Conservation (phyloP, 2,113 vertebrate species). For the Perccottus glenii region DNA sequence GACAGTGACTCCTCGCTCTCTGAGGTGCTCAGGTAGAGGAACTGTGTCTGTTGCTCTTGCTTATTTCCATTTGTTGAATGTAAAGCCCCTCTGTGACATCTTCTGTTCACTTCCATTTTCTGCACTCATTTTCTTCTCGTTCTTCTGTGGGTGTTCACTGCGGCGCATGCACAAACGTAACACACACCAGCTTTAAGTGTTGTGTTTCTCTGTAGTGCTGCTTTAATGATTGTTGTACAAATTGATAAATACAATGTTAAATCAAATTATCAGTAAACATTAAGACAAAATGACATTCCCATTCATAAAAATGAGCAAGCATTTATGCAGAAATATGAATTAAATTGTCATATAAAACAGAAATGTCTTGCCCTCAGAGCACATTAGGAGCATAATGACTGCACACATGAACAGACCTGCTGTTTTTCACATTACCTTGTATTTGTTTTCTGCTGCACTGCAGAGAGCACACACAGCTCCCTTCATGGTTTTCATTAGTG, state of each 20-base stretch:
- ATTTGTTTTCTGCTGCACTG: slow-evolving; percentile 42
- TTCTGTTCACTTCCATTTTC: slow-evolving; percentile 24
- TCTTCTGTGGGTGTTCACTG: slow-evolving; percentile 22
- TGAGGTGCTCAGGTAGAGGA: slow-evolving; percentile 99
- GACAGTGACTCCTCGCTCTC: slow-evolving; percentile 99
- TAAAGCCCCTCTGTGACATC: slow-evolving; percentile 36
- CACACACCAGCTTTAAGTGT: slow-evolving; percentile 19
- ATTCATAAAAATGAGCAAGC: neutral
- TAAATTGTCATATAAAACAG: neutral
- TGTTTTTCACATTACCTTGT: slow-evolving; percentile 27
- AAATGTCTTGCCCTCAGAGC: neutral
- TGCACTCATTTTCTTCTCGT: neutral
- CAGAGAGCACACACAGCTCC: slow-evolving; percentile 47
- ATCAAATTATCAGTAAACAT: neutral
- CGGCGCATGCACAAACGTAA: slow-evolving; percentile 70
- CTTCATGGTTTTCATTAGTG: slow-evolving; percentile 54
- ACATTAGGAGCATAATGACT: neutral
- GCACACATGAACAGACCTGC: slow-evolving; percentile 2
- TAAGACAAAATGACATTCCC: too few species aligned
- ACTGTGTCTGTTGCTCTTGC: slow-evolving; percentile 78
- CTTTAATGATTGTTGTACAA: slow-evolving; percentile 51
- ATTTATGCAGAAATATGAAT: neutral
- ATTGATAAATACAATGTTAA: slow-evolving; percentile 1
- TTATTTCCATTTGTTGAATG: slow-evolving; percentile 57
- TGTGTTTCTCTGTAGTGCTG: slow-evolving; percentile 42